Percentiles rank a stretch among this genome's conserved stretches.
Evolutionary conservation across 2,113 vertebrate species (phyloP).

Genomic region (Hippocampus comes): DNA sequence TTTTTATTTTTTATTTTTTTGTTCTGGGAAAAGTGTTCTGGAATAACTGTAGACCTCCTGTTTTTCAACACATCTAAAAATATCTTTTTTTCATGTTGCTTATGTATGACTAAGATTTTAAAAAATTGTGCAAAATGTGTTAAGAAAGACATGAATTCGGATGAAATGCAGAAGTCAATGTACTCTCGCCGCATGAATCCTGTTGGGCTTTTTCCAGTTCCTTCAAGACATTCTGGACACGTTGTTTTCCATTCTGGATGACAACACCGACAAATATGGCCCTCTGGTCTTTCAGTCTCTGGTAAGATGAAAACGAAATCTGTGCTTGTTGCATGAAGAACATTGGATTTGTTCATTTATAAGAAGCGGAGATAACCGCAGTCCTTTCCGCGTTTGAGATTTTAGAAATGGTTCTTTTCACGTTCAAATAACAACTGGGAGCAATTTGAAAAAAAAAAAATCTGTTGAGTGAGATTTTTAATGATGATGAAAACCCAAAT

Average conservation of each 20-base stretch:
- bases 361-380: neutral
- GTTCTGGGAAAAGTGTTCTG: neutral
- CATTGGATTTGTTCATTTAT: neutral
- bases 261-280: conserved; percentile 98
- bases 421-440: too few species aligned
- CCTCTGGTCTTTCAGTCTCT: conserved; percentile 95
- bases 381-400: neutral
- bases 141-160: neutral
- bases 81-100: too few species aligned
- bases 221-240: conserved; percentile 97
- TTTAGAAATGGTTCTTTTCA: too few species aligned
- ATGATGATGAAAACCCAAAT: too few species aligned
- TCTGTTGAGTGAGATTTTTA: too few species aligned
- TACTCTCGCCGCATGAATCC: neutral
- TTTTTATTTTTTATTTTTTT: neutral
- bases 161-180: too few species aligned
- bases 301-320: conserved; percentile 68
- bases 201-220: conserved; percentile 74
- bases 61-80: too few species aligned
- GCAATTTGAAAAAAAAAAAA: too few species aligned
- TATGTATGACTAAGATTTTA: too few species aligned
- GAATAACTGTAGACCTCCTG: too few species aligned
- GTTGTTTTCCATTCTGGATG: conserved; percentile 94
- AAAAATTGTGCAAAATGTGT: too few species aligned
- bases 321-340: too few species aligned